Evolutionary conservation across 2,888 invertebrate species (phyloP).

Genomic region (Cataglyphis altisquamis): DNA sequence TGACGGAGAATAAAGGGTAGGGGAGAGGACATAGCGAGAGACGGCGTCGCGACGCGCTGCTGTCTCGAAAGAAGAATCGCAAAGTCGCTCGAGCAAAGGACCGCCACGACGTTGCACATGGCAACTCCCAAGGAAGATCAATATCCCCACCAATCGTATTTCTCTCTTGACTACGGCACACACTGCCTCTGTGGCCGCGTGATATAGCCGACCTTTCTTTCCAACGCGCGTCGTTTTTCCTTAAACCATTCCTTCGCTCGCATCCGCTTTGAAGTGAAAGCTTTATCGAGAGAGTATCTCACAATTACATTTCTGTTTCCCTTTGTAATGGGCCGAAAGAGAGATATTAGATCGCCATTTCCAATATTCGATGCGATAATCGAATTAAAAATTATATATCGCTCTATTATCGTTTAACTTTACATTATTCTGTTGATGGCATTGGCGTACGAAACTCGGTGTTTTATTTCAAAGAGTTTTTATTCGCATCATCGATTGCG

Average conservation of each 20-base stretch:
- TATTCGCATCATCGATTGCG: constrained; percentile 13
- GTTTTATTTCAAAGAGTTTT: constrained; percentile 25
- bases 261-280: constrained; percentile 14
- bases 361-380: constrained; percentile 1
- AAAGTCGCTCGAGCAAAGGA: constrained; percentile 70
- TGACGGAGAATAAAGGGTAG: constrained; percentile 14
- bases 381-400: background rate
- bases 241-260: constrained; percentile 1
- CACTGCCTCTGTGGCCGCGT: constrained; percentile 62
- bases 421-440: background rate
- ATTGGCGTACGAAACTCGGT: background rate
- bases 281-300: background rate
- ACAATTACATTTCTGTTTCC: background rate
- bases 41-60: constrained; percentile 41
- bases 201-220: constrained; percentile 61
- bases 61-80: constrained; percentile 72
- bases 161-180: constrained; percentile 74
- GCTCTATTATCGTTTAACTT: background rate
- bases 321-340: background rate
- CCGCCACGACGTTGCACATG: constrained; percentile 74
- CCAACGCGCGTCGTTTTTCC: constrained; percentile 8
- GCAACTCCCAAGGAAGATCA: constrained; percentile 82
- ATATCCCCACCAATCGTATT: constrained; percentile 82
- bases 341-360: constrained; percentile 7
- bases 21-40: background rate